Evolutionary conservation across 1,140 invertebrate species (phyloP).

Genomic region (Conopomorpha cramerella): DNA sequence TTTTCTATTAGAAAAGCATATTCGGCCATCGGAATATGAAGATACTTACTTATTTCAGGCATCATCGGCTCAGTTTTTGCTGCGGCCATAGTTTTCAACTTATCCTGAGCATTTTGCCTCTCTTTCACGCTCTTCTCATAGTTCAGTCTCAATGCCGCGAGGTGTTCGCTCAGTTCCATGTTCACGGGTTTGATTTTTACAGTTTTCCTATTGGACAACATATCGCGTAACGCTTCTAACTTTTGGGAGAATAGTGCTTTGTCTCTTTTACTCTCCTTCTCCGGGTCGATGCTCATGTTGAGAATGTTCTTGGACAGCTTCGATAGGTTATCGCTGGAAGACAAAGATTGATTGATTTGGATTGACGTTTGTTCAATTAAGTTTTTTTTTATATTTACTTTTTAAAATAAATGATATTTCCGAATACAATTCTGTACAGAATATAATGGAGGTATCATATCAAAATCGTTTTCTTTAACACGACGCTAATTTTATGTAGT

Average conservation of each 20-base stretch:
- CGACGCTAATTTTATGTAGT: too few relatives aligned
- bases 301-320: constrained; percentile 51
- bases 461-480: too few relatives aligned
- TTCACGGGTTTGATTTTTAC: constrained; percentile 49
- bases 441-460: too few relatives aligned
- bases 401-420: too few relatives aligned
- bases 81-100: not conserved
- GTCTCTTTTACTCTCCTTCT: constrained; percentile 23
- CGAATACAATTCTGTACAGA: too few relatives aligned
- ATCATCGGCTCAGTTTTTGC: constrained; percentile 3
- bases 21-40: not conserved
- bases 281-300: constrained; percentile 46
- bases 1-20: too few relatives aligned
- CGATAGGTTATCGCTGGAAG: constrained; percentile 41
- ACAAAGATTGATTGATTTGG: not conserved
- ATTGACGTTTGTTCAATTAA: too few relatives aligned
- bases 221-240: constrained; percentile 41
- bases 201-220: constrained; percentile 46
- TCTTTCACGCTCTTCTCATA: constrained; percentile 34
- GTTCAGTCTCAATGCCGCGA: constrained; percentile 25
- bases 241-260: constrained; percentile 30
- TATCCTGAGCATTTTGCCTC: constrained; percentile 4
- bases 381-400: too few relatives aligned
- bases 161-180: constrained; percentile 37
- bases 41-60: constrained; percentile 2